Evolutionary conservation across 2,888 invertebrate species (phyloP).

Genomic region (Meandrusa payeni): DNA sequence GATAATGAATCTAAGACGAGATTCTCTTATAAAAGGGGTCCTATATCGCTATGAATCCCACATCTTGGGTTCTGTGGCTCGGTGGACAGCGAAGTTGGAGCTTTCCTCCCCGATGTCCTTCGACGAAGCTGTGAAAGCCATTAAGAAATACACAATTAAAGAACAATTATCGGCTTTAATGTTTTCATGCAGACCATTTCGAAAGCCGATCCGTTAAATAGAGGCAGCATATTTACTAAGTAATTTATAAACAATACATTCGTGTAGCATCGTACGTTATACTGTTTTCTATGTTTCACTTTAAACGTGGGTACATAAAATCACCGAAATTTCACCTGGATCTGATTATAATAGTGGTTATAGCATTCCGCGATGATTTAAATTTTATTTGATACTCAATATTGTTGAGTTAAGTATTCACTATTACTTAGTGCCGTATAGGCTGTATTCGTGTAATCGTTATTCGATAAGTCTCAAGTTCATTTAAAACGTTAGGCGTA

Average conservation of each 20-base stretch:
- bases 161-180: slow-evolving; percentile 16
- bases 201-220: slow-evolving; percentile 64
- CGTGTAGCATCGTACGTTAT: too few species aligned
- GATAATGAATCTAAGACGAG: too few species aligned
- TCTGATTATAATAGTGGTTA: slow-evolving; percentile 28
- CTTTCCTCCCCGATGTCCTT: too few species aligned
- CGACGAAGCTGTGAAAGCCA: too few species aligned
- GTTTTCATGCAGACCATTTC: slow-evolving; percentile 56
- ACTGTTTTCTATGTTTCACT: slow-evolving; percentile 9
- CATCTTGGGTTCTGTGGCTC: too few species aligned
- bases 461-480: slow-evolving; percentile 26
- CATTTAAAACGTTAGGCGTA: slow-evolving; percentile 23
- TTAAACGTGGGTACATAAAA: neutral
- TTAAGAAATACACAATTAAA: slow-evolving; percentile 1
- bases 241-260: too few species aligned
- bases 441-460: slow-evolving; percentile 31
- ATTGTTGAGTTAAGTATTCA: slow-evolving; percentile 2
- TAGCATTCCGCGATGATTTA: slow-evolving; percentile 36
- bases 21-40: too few species aligned
- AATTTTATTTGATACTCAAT: slow-evolving; percentile 16
- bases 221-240: slow-evolving; percentile 68
- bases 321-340: slow-evolving; percentile 14
- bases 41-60: too few species aligned
- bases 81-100: too few species aligned
- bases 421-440: slow-evolving; percentile 6